Evolutionary conservation across 2,888 invertebrate genomes (phyloP), one percentile per base, ranked within the genome.

Genomic region (Oxystoma pomonae): DNA sequence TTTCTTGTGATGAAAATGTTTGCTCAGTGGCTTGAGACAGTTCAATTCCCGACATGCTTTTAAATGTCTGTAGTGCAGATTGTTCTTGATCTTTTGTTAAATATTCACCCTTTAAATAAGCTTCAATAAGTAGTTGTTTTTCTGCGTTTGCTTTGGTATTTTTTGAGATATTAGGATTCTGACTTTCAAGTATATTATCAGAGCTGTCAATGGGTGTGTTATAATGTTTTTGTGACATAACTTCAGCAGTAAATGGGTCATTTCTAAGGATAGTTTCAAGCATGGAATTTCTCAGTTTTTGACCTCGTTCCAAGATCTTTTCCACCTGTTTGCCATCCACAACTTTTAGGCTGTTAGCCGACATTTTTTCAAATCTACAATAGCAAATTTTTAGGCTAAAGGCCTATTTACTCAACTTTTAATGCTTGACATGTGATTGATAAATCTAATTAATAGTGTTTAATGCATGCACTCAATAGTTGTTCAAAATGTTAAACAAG

Each of bases 71-170:
- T 51, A 83, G 70, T 3, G 80, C 80, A 69, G 76, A 71, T 58
- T 74, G 72, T 67, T 83, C 80, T 52, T 83, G 80, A 20, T 70
- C 70, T 62, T 67, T 71, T 7, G 75, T 73, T 78, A 82, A 79
- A 55, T 78, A 75, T 64, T 81, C 80, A 1, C 81, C 82, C 65
- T 71, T 71, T 59, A 81, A 70, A 68, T 77, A 81, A 49, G 77
- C 72, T 53, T 76, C 65, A 35, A 78, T 67, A 63, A 74, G 71
- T 55, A 72, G 71, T 57, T 49, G 16, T 16, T 53, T 49, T 19
- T 16, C 17, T 53, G 3, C n/a, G 19, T 16, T 53, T 9, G n/a
- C 17, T 35, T 7, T 12, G 12, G 35, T 3, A 35, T 35, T 35
- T 35, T 12, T 35, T n/a, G n/a, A n/a, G n/a, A n/a, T n/a, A n/a